phyloP scores from a whole-genome alignment of 1,140 invertebrate genomes.

The Saccostrea echinata region DNA sequence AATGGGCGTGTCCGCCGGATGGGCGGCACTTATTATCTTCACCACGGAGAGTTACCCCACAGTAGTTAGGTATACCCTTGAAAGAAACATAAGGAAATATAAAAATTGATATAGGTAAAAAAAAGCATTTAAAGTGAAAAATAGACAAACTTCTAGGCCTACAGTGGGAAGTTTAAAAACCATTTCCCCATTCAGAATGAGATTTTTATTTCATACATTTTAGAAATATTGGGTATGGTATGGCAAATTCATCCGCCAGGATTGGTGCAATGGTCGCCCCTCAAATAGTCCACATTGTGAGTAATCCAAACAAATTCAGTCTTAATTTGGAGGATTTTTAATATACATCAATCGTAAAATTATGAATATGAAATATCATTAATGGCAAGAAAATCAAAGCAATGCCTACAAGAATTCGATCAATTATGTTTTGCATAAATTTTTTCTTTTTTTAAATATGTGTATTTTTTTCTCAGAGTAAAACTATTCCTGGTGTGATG shows the following conservation, averaged over 20 bases:
- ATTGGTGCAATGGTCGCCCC: conserved; percentile 47
- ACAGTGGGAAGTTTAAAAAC: not conserved
- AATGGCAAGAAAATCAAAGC: too few relatives aligned
- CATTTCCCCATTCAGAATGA: not conserved
- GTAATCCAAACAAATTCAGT: not conserved
- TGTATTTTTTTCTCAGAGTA: conserved; percentile 27
- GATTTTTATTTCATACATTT: not conserved
- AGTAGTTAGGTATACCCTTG: conserved; percentile 65
- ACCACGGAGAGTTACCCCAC: conserved; percentile 73
- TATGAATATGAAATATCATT: too few relatives aligned
- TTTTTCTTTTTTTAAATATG: too few relatives aligned
- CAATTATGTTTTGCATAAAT: too few relatives aligned
- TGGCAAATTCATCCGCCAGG: conserved; percentile 35
- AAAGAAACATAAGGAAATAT: too few relatives aligned
- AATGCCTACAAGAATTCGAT: too few relatives aligned
- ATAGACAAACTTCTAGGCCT: too few relatives aligned
- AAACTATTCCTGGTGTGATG: conserved; percentile 1
- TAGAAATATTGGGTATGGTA: conserved; percentile 43
- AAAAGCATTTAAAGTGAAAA: too few relatives aligned
- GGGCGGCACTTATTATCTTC: conserved; percentile 66
- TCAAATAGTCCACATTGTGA: conserved; percentile 47
- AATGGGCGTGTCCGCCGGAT: conserved; percentile 64
- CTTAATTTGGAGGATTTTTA: not conserved
- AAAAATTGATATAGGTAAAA: too few relatives aligned
- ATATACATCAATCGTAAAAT: too few relatives aligned